Conservation (phyloP, 2,888 invertebrate genomes). For the Netelia inedita region DNA sequence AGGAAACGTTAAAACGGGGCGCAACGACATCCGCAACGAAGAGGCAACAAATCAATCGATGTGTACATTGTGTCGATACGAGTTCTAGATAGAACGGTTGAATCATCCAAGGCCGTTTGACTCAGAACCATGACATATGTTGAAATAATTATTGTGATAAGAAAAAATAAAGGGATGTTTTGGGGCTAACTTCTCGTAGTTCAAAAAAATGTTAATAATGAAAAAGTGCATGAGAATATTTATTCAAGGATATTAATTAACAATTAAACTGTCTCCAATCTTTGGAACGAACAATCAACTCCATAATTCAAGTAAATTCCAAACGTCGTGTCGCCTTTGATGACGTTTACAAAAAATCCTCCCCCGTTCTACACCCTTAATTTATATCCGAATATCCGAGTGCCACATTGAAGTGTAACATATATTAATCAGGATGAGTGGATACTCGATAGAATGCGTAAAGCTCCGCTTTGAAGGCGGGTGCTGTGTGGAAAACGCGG, state of each 20-base stretch:
- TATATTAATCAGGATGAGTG: conserved; percentile 58
- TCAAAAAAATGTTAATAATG: too few relatives aligned
- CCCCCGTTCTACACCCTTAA: not conserved
- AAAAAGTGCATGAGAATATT: too few relatives aligned
- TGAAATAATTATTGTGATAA: conserved; percentile 21
- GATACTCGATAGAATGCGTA: conserved; percentile 46
- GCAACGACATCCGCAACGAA: conserved; percentile 74
- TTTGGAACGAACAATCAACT: too few relatives aligned
- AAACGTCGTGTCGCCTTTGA: too few relatives aligned
- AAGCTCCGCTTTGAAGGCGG: conserved; percentile 56
- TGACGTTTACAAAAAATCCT: not conserved
- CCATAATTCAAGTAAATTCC: too few relatives aligned
- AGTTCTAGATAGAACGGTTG: conserved; percentile 70
- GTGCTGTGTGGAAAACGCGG: conserved; percentile 41
- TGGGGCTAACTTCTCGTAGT: too few relatives aligned
- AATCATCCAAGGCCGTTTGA: conserved; percentile 66
- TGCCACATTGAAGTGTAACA: conserved; percentile 37
- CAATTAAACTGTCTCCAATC: too few relatives aligned
- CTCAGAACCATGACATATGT: not conserved
- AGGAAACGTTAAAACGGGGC: conserved; percentile 82
- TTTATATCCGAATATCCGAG: not conserved
- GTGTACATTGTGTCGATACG: conserved; percentile 34
- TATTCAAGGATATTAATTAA: too few relatives aligned
- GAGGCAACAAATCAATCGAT: conserved; percentile 74
- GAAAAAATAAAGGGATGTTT: conserved; percentile 1